Base-by-base conservation (phyloP, 2,797 vertebrate genomes). In the Sciaenops ocellatus region DNA sequence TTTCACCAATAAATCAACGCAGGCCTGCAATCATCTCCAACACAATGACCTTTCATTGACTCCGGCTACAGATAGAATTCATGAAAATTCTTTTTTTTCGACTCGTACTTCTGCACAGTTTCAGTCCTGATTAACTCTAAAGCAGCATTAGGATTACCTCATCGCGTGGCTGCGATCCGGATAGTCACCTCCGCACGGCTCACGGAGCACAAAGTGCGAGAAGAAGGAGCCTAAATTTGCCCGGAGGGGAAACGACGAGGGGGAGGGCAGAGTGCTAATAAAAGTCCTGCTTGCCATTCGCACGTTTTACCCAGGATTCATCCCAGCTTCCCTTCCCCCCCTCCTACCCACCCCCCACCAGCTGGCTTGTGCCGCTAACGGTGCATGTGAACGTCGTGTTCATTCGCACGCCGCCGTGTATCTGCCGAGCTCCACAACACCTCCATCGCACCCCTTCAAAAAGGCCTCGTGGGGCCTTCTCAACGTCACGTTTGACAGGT, bases 1-100 rank as follows among this genome's bases (percentile, higher is more conserved):
- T 68, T 60, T 64, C 47, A 59, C 24, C n/a, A 64, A 71, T 70
- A 76, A 76, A 83, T 79, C 20, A 9, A 62, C 30, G 1, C 34
- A 44, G 48, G 30, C 22, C 70, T 62, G 59, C 44, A 67, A 83
- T 80, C 62, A 83, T 67, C n/a, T 66, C 59, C 38, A 73, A 69
- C 52, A 63, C 50, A 9, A n/a, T 48, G 71, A 78, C 79, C 73
- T 85, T 81, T 61, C 69, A 72, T 34, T 57, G 69, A 74, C 78
- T 74, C 17, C 22, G 12, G 42, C 34, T 15, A 48, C 46, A 74
- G 56, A 22, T 24, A 17, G 5, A 51, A 72, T 50, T 66, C 5
- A 59, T 28, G 0, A 63, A 69, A 70, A 55, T 13, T 57, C 20
- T 44, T 69, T 18, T 2, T 8, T 38, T 46, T 68, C 17, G 2